Evolutionary conservation across 2,113 vertebrate genomes (phyloP).

Genomic region (Sterrhoptilus dennistouni): DNA sequence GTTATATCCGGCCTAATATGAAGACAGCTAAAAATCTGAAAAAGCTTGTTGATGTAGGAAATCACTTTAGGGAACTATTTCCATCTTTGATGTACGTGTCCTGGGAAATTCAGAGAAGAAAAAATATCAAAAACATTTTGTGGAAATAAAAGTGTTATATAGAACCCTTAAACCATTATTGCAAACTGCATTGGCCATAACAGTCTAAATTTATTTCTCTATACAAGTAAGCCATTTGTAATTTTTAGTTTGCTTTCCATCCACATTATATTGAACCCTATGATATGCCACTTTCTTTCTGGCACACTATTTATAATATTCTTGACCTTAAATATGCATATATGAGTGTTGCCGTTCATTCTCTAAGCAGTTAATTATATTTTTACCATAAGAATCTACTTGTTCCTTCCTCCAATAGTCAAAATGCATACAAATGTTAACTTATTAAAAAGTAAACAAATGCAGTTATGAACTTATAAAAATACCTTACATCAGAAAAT

Average conservation of each 20-base stretch:
- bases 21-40: not conserved
- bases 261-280: not conserved
- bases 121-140: not conserved
- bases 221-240: not conserved
- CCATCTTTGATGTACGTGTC: not conserved
- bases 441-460: not conserved
- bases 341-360: not conserved
- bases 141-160: not conserved
- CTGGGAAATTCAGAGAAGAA: not conserved
- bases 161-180: not conserved
- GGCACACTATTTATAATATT: not conserved
- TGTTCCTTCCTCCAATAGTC: not conserved
- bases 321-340: not conserved
- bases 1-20: not conserved
- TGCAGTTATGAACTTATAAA: not conserved
- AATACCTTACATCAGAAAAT: not conserved
- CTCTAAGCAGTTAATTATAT: not conserved
- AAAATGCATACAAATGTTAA: not conserved
- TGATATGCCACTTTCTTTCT: not conserved
- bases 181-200: not conserved
- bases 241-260: not conserved
- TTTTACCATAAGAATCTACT: not conserved
- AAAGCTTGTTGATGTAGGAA: not conserved
- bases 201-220: not conserved
- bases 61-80: not conserved